A percentile compares a stretch with the other conserved stretches of the same genome.
Evolutionary conservation across 2,113 vertebrate genomes (phyloP).

Genomic region (Paramisgurnus dabryanus): DNA sequence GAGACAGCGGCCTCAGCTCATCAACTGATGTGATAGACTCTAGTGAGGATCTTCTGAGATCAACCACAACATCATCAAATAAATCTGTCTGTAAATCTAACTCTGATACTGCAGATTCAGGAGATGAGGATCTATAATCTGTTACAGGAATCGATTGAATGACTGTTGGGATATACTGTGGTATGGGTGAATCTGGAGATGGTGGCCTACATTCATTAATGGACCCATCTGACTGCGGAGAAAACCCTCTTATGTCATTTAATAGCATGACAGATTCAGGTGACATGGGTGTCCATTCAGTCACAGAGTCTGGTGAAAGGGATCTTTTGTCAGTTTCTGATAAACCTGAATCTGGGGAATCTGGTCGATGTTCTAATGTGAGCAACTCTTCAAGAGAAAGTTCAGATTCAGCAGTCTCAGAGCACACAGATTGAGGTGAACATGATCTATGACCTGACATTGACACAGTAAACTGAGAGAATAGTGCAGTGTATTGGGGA

Average conservation of each 20-base stretch:
- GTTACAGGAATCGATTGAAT: not conserved
- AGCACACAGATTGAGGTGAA: slow-evolving; percentile 37
- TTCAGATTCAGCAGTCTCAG: slow-evolving; percentile 15
- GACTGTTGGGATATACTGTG: not conserved
- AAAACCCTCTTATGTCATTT: slow-evolving; percentile 39
- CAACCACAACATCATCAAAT: too few relatives aligned
- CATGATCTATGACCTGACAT: slow-evolving; percentile 20
- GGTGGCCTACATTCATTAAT: slow-evolving; percentile 31
- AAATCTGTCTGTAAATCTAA: too few relatives aligned
- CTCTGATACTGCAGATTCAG: not conserved
- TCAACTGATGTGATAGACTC: too few relatives aligned
- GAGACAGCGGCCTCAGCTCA: too few relatives aligned
- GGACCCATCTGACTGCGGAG: slow-evolving; percentile 32
- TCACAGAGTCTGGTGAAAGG: slow-evolving; percentile 35
- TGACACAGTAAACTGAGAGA: not conserved
- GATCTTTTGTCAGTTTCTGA: slow-evolving; percentile 37
- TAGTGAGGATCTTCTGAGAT: too few relatives aligned
- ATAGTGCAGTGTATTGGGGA: not conserved
- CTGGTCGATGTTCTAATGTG: slow-evolving; percentile 24
- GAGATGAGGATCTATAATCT: slow-evolving; percentile 24
- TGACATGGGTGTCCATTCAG: slow-evolving; percentile 47
- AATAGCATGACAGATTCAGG: slow-evolving; percentile 4
- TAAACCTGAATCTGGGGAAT: slow-evolving; percentile 37
- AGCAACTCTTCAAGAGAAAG: not conserved
- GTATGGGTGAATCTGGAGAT: slow-evolving; percentile 39